These are phyloP conservation scores for Syngnathus floridae DNA, from an alignment of 2,113 vertebrate genomes.

Conservation along the genomic window DNA sequence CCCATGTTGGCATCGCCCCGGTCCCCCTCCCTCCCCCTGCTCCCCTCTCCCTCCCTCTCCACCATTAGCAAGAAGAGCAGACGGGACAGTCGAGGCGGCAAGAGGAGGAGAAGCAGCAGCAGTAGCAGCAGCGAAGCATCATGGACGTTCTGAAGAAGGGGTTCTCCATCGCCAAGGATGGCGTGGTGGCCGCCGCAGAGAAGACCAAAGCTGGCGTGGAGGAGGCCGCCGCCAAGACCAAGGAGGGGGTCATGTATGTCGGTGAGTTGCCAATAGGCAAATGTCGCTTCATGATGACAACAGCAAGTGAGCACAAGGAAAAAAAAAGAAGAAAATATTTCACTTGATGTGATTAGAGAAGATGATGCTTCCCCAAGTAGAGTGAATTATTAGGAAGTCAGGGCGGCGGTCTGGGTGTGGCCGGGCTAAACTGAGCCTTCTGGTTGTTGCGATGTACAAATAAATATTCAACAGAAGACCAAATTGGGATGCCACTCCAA, in stretches of 20 bases:
- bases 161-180: slow-evolving; percentile 90
- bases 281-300: neutral
- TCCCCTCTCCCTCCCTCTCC: slow-evolving; percentile 18
- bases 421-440: too few relatives aligned
- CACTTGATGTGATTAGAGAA: neutral
- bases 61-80: slow-evolving; percentile 38
- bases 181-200: slow-evolving; percentile 88
- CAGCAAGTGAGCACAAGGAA: neutral
- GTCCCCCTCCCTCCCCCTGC: neutral
- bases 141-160: slow-evolving; percentile 97
- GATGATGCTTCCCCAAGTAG: neutral
- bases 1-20: neutral
- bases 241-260: slow-evolving; percentile 91
- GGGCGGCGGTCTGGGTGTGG: slow-evolving; percentile 1
- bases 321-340: neutral
- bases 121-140: slow-evolving; percentile 10
- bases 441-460: neutral
- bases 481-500: neutral
- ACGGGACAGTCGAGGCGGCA: slow-evolving; percentile 1
- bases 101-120: neutral
- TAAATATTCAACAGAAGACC: too few relatives aligned
- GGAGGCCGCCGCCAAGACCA: slow-evolving; percentile 90
- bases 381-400: neutral
- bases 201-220: slow-evolving; percentile 95
- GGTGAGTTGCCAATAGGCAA: slow-evolving; percentile 36